Conservation (phyloP, 2,888 invertebrate species). For the Mechanitis messenoides region DNA sequence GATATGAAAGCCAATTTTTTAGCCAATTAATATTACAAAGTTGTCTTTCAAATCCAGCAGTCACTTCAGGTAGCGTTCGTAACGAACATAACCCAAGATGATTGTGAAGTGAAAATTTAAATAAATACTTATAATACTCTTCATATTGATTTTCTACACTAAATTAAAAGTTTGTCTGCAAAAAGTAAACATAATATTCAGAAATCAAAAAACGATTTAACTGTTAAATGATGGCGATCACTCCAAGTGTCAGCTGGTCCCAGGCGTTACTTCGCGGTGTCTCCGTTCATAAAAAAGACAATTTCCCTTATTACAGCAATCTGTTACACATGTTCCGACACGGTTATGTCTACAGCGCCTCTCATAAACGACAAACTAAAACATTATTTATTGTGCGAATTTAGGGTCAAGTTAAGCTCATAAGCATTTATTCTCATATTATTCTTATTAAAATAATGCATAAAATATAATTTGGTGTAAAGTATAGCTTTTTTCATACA, state of each 20-base stretch:
- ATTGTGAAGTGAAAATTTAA: no score
- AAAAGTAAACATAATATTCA: constrained; percentile 9
- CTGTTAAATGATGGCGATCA: constrained; percentile 33
- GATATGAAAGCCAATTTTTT: no score
- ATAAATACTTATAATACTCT: no score
- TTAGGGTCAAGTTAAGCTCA: constrained; percentile 69
- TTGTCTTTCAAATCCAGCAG: no score
- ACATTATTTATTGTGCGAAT: constrained; percentile 73
- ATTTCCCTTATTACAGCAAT: constrained; percentile 76
- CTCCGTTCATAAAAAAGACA: constrained; percentile 76
- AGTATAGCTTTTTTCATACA: no score
- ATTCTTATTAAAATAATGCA: constrained; percentile 13
- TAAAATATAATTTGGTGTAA: neutral
- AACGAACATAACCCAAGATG: no score
- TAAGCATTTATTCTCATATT: constrained; percentile 53
- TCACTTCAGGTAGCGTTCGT: no score
- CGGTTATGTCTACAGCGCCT: constrained; percentile 68
- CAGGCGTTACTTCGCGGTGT: constrained; percentile 65
- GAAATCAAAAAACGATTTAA: constrained; percentile 20
- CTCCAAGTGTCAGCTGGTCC: constrained; percentile 40
- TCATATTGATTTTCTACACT: no score
- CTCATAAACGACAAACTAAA: constrained; percentile 77
- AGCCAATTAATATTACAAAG: no score
- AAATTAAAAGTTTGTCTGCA: neutral
- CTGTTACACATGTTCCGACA: constrained; percentile 70